phyloP scores from a whole-genome alignment of 2,113 vertebrate species.

The Arvicanthis niloticus region DNA sequence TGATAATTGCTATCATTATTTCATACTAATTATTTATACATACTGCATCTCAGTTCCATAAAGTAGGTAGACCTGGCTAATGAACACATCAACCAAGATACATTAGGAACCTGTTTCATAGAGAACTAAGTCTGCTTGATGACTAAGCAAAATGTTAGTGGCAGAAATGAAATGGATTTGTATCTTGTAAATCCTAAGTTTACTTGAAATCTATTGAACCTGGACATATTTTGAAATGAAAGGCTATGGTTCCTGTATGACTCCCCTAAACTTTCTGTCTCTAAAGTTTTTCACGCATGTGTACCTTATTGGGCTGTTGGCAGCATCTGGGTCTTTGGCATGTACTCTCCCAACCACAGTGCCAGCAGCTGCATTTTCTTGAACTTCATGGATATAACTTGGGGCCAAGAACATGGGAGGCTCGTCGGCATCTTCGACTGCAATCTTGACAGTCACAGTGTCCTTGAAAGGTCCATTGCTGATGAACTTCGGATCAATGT shows the following conservation, averaged over 20 bases:
- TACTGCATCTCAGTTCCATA: background rate
- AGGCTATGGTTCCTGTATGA: background rate
- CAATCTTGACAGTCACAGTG: slow-evolving; percentile 95
- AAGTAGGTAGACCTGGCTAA: background rate
- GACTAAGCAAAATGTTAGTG: background rate
- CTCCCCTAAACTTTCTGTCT: background rate
- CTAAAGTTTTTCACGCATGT: background rate
- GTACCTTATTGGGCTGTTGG: slow-evolving; percentile 95
- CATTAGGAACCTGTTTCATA: background rate
- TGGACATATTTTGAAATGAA: background rate
- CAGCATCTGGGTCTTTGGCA: slow-evolving; percentile 96
- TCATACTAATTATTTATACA: slow-evolving; percentile 25
- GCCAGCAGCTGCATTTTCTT: slow-evolving; percentile 94
- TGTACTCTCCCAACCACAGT: slow-evolving; percentile 96
- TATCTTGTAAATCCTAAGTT: background rate
- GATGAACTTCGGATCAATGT: slow-evolving; percentile 94
- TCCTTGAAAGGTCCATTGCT: slow-evolving; percentile 98
- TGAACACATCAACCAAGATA: background rate
- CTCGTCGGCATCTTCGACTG: slow-evolving; percentile 96
- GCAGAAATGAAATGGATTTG: background rate
- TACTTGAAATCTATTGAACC: background rate
- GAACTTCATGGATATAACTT: slow-evolving; percentile 94
- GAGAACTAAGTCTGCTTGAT: background rate
- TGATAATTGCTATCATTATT: slow-evolving; percentile 30
- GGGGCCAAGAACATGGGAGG: slow-evolving; percentile 94